phyloP scores from a whole-genome alignment of 2,113 vertebrate species.

The Scomber japonicus region DNA sequence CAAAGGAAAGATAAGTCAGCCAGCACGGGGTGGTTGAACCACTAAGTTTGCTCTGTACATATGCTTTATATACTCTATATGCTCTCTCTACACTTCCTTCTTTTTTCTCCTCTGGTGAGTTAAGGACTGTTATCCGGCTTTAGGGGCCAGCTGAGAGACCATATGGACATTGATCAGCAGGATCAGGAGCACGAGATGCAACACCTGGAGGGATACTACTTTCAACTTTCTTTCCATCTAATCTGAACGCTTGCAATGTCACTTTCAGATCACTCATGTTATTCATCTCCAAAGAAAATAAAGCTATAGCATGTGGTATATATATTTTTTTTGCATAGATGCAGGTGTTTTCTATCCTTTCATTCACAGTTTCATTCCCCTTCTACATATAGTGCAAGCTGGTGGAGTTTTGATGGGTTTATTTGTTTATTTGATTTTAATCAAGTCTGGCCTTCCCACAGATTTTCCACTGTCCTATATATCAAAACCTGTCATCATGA shows the following conservation, averaged over 20 bases:
- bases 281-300: slow-evolving; percentile 4
- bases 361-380: background rate
- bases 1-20: background rate
- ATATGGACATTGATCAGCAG: slow-evolving; percentile 57
- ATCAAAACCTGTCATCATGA: slow-evolving; percentile 69
- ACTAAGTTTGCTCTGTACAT: background rate
- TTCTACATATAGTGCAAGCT: background rate
- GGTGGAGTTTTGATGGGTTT: slow-evolving; percentile 33
- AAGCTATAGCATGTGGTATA: background rate
- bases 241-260: slow-evolving; percentile 50
- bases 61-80: background rate
- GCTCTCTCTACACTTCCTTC: slow-evolving; percentile 4
- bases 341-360: slow-evolving; percentile 1
- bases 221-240: slow-evolving; percentile 64
- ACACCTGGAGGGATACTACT: slow-evolving; percentile 64
- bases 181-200: slow-evolving; percentile 60
- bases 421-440: slow-evolving; percentile 42
- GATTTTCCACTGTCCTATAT: slow-evolving; percentile 36
- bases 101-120: slow-evolving; percentile 22
- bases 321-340: background rate
- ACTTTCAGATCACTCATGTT: slow-evolving; percentile 4
- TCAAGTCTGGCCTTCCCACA: slow-evolving; percentile 33
- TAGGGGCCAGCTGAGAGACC: slow-evolving; percentile 61
- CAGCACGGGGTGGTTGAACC: background rate
- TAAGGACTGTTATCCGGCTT: slow-evolving; percentile 59